Evolutionary conservation across 2,797 vertebrate genomes (phyloP), one percentile per base, ranked within the genome.

Genomic region (Aselliscus stoliczkanus): DNA sequence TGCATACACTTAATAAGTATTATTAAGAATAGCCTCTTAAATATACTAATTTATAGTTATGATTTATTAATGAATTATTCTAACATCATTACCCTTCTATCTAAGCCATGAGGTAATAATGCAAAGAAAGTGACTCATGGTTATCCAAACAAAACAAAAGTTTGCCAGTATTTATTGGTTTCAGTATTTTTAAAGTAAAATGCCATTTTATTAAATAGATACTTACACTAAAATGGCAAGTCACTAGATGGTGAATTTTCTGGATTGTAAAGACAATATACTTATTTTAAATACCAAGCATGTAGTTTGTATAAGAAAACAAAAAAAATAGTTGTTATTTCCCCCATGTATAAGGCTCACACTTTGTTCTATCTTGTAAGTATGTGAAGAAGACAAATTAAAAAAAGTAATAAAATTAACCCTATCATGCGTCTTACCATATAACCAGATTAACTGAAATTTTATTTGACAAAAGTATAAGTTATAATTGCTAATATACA

Each of bases 111-210:
- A 92, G 29, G 3, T 56, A 73, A 88, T 77, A 81, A 84, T 80
- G 10, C 11, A 64, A 94, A 90, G 44, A 67, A 77, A 69, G n/a
- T 50, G 73, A 67, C 15, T 79, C 31, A 65, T 0, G 42, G 6
- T 67, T 69, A 84, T 89, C 12, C 73, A 86, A 76, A 47, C 9
- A 84, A 85, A 79, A 50, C 5, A 64, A 67, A 64, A 76, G 1
- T 25, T 76, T 72, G 54, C 4, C 15, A 27, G 15, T 54, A 52
- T 34, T 88, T 64, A 62, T 54, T 92, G 8, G 47, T 83, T 86
- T 37, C 75, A 76, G 64, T 91, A 54, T 70, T 77, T 96, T 29
- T 42, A 88, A 81, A 93, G 37, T 85, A 76, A 69, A 96, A 21
- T 23, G 27, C 0, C 1, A 91, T 39, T 54, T 58, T 81, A 67